These are phyloP conservation scores for Nowickia ferox DNA, from an alignment of 2,888 invertebrate genomes.

Conservation along the genomic window DNA sequence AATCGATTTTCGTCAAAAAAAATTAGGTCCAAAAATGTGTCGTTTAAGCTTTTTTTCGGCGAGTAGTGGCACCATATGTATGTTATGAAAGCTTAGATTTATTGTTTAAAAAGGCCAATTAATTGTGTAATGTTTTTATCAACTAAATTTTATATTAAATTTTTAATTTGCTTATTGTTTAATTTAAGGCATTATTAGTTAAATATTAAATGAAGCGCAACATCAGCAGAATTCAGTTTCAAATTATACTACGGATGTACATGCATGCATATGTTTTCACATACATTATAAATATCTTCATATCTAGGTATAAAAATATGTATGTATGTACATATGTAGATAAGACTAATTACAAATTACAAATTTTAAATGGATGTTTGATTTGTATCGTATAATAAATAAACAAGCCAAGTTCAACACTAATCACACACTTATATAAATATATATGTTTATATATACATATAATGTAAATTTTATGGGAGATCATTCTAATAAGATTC, in stretches of 20 bases:
- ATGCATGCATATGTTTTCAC: background rate
- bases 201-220: constrained; percentile 64
- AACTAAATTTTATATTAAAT: constrained; percentile 20
- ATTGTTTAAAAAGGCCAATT: constrained; percentile 35
- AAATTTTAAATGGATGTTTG: constrained; percentile 26
- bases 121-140: constrained; percentile 12
- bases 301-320: background rate
- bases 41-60: no score
- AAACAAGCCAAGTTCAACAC: constrained; percentile 64
- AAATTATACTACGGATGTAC: background rate
- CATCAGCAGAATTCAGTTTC: constrained; percentile 46
- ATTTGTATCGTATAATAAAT: constrained; percentile 38
- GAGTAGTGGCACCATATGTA: background rate
- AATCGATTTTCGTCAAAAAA: no score
- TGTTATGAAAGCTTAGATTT: constrained; percentile 22
- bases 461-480: constrained; percentile 49
- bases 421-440: constrained; percentile 51
- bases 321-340: background rate
- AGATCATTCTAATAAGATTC: constrained; percentile 76
- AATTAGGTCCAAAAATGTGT: no score
- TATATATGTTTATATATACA: constrained; percentile 4
- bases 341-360: constrained; percentile 33
- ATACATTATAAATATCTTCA: background rate
- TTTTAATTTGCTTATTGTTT: background rate
- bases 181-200: constrained; percentile 48